These are phyloP conservation scores for Sminthurides aquaticus DNA, from an alignment of 2,888 invertebrate species.

Conservation along the genomic window DNA sequence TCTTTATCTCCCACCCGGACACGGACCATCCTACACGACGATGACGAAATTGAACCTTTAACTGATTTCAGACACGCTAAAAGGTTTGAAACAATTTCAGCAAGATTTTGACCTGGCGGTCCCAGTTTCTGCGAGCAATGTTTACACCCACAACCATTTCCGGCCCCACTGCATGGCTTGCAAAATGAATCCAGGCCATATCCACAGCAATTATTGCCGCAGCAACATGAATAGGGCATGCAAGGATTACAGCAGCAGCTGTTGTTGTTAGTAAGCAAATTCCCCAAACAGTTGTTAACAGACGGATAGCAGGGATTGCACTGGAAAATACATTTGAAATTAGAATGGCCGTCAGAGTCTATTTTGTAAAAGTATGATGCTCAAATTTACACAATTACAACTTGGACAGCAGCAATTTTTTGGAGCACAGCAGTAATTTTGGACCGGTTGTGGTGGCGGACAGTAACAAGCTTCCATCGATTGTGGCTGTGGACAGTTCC, in stretches of 20 bases:
- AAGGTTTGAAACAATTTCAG: background rate
- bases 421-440: background rate
- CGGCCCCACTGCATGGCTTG: background rate
- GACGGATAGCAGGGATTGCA: background rate
- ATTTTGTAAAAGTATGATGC: background rate
- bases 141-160: background rate
- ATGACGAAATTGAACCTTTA: background rate
- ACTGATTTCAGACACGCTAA: background rate
- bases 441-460: no score
- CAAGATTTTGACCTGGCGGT: background rate
- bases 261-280: background rate
- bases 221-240: background rate
- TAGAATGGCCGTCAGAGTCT: background rate
- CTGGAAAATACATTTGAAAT: background rate
- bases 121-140: background rate
- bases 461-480: no score
- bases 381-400: background rate
- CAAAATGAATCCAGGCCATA: no score
- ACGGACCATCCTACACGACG: constrained; percentile 12
- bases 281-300: background rate
- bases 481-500: no score
- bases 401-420: background rate
- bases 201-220: background rate
- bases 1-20: constrained; percentile 1
- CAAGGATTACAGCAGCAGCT: background rate